phyloP scores from a whole-genome alignment of 2,888 invertebrate species.

The Reticulitermes lucifugus region DNA sequence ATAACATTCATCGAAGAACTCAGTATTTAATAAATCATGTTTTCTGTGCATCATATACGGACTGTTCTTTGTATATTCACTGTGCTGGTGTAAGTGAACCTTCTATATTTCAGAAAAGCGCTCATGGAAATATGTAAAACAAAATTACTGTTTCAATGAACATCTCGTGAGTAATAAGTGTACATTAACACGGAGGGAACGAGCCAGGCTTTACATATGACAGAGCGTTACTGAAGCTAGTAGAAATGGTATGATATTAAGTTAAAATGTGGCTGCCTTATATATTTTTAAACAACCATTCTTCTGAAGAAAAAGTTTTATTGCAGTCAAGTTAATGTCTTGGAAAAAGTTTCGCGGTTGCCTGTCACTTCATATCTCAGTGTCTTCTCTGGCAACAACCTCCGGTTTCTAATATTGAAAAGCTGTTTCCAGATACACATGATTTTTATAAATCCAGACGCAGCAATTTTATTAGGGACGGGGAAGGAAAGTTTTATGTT shows the following conservation, averaged over 20 bases:
- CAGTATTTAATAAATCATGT: too few relatives aligned
- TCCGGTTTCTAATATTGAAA: background rate
- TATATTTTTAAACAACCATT: constrained; percentile 15
- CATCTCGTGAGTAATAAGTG: background rate
- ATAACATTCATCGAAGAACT: too few relatives aligned
- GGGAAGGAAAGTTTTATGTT: too few relatives aligned
- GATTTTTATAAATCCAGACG: background rate
- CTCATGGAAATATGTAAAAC: too few relatives aligned
- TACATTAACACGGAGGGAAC: background rate
- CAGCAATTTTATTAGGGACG: too few relatives aligned
- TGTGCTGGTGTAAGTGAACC: too few relatives aligned
- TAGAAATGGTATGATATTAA: background rate
- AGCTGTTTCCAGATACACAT: background rate
- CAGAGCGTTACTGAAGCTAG: background rate
- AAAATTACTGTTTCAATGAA: background rate
- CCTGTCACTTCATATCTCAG: background rate
- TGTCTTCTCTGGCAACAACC: background rate
- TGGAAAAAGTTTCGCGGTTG: background rate
- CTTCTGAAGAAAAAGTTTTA: background rate
- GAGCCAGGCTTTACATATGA: background rate
- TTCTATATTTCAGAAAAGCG: too few relatives aligned
- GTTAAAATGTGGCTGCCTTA: background rate
- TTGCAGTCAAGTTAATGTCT: constrained; percentile 7
- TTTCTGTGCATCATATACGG: too few relatives aligned
- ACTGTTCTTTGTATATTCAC: too few relatives aligned